Base-by-base conservation (phyloP, 2,113 vertebrate genomes). In the Bolborhynchus lineola region DNA sequence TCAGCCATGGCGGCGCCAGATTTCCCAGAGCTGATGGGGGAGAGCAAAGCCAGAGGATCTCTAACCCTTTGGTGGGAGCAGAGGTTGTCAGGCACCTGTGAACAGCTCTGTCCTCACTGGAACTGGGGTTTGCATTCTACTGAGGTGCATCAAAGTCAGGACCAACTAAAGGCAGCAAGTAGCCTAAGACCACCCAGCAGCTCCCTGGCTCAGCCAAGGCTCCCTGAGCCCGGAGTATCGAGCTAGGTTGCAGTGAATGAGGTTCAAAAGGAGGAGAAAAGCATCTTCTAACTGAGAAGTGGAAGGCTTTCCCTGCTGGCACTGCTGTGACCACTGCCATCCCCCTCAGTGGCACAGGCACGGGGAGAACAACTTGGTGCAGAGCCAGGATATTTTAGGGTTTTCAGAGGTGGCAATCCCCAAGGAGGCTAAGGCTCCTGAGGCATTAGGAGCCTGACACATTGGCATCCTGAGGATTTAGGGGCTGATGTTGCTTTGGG, bases 1-100 rank as follows among this genome's bases (percentile, higher is more conserved):
- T 59, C 49, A 65, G 70, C n/a, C 1, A 1, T 33, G 57, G 33
- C 0, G 0, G 68, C 1, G 1, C 12, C 83, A 33, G 28, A n/a
- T 35, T 83, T 87, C 67, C 72, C 67, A 39, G 50, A 49, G 33
- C 28, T 57, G 47, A 50, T 42, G 26, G 6, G 17, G 28, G 19
- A 91, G 62, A 52, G 35, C 37, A 72, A 72, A 69, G 62, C 41
- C 26, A 21, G 64, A 46, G 44, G 17, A n/a, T 29, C 42, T 44
- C 63, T 37, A 31, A 53, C 23, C 10, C 65, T 71, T 23, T 37
- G 28, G 31, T 7, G 29, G 46, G 35, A 46, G 16, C 39, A 65
- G 70, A 37, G 44, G 15, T 12, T 29, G 33, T 23, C 46, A 47
- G n/a, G 59, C 11, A 33, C 25, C 26, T 28, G 31, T 1, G 6